phyloP scores from a whole-genome alignment of 2,797 vertebrate genomes.

The Manis pentadactyla region DNA sequence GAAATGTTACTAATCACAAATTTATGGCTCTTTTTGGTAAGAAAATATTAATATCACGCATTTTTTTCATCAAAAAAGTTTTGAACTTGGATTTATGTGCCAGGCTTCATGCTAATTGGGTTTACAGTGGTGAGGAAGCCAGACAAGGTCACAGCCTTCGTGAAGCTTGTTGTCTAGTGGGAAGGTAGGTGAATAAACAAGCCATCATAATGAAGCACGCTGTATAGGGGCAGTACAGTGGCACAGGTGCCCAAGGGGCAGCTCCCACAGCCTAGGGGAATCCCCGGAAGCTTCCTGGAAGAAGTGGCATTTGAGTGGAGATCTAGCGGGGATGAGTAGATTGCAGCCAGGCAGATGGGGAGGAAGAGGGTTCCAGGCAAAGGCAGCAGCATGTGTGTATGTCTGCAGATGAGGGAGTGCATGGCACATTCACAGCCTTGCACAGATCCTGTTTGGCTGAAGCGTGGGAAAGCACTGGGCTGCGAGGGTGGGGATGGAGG shows the following conservation, averaged over 20 bases:
- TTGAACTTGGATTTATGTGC: background rate
- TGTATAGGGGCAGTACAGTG: background rate
- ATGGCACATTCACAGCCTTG: background rate
- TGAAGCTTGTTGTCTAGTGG: background rate
- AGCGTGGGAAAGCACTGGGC: too few species aligned
- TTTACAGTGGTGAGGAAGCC: background rate
- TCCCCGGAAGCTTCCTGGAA: background rate
- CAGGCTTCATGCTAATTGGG: background rate
- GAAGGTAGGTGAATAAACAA: background rate
- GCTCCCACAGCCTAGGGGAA: background rate
- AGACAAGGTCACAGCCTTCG: background rate
- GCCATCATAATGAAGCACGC: background rate
- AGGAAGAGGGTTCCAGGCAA: background rate
- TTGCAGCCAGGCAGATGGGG: background rate
- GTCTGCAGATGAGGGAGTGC: background rate
- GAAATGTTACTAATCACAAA: background rate
- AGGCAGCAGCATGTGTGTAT: too few species aligned
- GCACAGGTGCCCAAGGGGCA: background rate
- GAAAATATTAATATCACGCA: background rate
- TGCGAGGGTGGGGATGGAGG: background rate
- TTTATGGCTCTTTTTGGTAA: background rate
- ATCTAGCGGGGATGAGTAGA: background rate
- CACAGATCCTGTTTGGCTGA: background rate
- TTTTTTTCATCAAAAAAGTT: background rate
- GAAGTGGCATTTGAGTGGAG: background rate